These are phyloP conservation scores for Danio kyathit DNA, from an alignment of 2,797 vertebrate species.

Conservation along the genomic window DNA sequence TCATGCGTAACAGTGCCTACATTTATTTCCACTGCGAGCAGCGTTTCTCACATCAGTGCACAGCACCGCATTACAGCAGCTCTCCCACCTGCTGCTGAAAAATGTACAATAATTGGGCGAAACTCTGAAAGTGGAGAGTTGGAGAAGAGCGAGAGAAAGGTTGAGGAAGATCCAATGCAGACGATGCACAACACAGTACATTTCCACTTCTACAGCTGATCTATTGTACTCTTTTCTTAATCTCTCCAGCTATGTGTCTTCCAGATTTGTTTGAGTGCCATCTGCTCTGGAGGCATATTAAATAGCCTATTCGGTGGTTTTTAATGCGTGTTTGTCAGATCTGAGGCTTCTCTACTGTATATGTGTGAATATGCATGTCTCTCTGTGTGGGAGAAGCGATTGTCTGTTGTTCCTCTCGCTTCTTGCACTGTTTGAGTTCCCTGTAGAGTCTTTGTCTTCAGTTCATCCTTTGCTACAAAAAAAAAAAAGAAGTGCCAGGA, in stretches of 20 bases:
- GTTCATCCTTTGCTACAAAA: constrained; percentile 12
- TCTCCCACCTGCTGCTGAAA: constrained; percentile 41
- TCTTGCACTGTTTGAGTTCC: constrained; percentile 10
- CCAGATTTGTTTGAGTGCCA: background rate
- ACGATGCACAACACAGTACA: background rate
- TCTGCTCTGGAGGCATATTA: constrained; percentile 14
- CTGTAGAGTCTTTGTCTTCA: constrained; percentile 41
- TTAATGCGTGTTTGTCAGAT: constrained; percentile 11
- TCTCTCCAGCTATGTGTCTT: background rate
- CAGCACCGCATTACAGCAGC: background rate
- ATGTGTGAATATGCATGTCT: constrained; percentile 8
- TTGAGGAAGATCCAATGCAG: background rate
- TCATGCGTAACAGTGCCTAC: background rate
- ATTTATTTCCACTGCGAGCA: constrained; percentile 15
- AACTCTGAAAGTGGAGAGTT: constrained; percentile 11
- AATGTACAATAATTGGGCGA: constrained; percentile 17
- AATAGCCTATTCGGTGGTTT: constrained; percentile 3
- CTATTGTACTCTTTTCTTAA: background rate
- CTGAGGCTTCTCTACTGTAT: constrained; percentile 11
- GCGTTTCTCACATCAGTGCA: background rate
- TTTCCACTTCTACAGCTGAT: constrained; percentile 1
- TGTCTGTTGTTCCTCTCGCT: constrained; percentile 34
- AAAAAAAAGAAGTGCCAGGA: constrained; percentile 24
- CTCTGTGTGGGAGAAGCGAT: constrained; percentile 30
- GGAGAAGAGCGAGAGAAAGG: background rate